phyloP scores from a whole-genome alignment of 1,140 invertebrate genomes.

The Pinna nobilis region DNA sequence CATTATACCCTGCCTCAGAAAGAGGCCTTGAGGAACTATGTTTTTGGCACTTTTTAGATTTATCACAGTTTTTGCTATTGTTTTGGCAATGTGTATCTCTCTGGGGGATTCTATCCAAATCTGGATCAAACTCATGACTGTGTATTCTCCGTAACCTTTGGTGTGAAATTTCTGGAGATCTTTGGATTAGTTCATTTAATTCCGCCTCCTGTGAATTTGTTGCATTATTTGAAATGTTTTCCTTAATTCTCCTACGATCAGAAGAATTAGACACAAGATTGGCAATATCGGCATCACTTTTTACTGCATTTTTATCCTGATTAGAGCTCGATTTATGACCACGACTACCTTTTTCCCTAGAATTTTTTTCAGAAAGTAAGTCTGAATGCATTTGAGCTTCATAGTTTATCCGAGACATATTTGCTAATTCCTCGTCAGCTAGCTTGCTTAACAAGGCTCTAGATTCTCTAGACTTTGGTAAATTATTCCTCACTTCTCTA shows the following conservation, averaged over 20 bases:
- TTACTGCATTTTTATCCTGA: slow-evolving; percentile 7
- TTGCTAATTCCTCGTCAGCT: slow-evolving; percentile 34
- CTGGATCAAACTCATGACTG: slow-evolving; percentile 15
- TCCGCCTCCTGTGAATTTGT: too few species aligned
- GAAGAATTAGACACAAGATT: slow-evolving; percentile 3
- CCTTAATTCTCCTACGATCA: slow-evolving; percentile 5
- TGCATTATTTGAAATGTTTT: not conserved
- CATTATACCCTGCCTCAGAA: not conserved
- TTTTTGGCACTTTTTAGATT: slow-evolving; percentile 2
- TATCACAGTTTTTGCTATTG: slow-evolving; percentile 6
- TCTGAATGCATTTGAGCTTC: slow-evolving; percentile 31
- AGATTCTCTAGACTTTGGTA: not conserved
- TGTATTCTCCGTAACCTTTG: not conserved
- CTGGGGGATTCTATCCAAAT: slow-evolving; percentile 25
- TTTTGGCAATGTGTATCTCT: not conserved
- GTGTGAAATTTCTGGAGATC: too few species aligned
- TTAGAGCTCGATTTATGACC: not conserved
- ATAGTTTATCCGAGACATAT: slow-evolving; percentile 36
- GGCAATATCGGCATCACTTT: not conserved
- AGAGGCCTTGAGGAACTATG: not conserved
- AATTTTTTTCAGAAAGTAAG: not conserved
- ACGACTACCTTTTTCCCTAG: not conserved
- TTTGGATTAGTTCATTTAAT: too few species aligned
- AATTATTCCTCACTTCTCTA: not conserved
- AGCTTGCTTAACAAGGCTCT: not conserved